Base-by-base conservation (phyloP, 2,797 vertebrate genomes). In the Perodicticus potto region DNA sequence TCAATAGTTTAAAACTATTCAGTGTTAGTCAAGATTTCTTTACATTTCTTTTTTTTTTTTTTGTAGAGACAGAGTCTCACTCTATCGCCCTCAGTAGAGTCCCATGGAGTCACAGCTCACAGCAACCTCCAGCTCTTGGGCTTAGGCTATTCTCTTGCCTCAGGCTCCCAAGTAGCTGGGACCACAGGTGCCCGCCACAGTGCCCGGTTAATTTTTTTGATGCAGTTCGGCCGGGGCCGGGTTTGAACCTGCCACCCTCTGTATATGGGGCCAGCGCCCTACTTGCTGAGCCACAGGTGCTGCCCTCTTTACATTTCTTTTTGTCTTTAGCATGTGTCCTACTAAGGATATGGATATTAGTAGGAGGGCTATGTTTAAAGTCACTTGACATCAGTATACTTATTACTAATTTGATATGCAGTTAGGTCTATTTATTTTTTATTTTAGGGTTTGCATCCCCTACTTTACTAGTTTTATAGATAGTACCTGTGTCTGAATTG, bases 391-490 rank as follows among this genome's bases (percentile, higher is more conserved):
- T 90, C 32, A 49, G 87, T 57, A 29, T 92, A 94, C 81, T 87
- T 65, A 70, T 90, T 94, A 70, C 14, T 22, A 81, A 17, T 92
- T 92, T 88, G n/a, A 32, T 96, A 73, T 32, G 22, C 82, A 82
- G 57, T 57, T 78, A 53, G 82, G 6, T 74, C 19, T 3, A 43
- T 91, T 93, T 91, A 67, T 76, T 96, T 96, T 95, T 96, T 20
- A 82, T 93, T 93, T 96, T 82, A 82, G 45, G 34, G 29, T 86
- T 94, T 88, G 45, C 53, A 73, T 93, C 27, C 40, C 12, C 32
- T 57, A n/a, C 32, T 67, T 67, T 65, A 65, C 29, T 65, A 86
- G 25, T 94, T 94, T 86, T 93, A 37, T 94, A 27, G 72, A 37
- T 92, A 27, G 72, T 55, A 65, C 61, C 10, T 82, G 61, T 0